Evolutionary conservation across 2,797 vertebrate species (phyloP).

Genomic region (Molossus molossus): DNA sequence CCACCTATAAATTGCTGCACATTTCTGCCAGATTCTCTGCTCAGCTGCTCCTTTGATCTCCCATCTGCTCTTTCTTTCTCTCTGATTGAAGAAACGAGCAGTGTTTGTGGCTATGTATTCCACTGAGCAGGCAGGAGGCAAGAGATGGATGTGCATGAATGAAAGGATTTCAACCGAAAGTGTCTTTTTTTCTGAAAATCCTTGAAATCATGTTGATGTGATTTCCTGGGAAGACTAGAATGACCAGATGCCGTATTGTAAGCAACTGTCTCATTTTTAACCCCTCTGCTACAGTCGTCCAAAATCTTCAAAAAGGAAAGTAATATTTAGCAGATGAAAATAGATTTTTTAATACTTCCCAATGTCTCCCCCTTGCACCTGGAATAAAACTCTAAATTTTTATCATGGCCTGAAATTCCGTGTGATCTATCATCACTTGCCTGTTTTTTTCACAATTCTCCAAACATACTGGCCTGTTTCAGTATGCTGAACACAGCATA

Average conservation of each 20-base stretch:
- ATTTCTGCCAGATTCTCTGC: constrained; percentile 69
- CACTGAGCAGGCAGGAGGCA: constrained; percentile 54
- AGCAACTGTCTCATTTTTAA: constrained; percentile 45
- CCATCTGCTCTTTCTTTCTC: constrained; percentile 74
- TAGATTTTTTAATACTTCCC: not conserved
- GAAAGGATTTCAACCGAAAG: constrained; percentile 62
- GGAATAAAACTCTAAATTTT: constrained; percentile 55
- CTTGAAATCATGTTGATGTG: constrained; percentile 63
- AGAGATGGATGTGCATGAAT: constrained; percentile 52
- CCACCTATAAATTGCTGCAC: constrained; percentile 54
- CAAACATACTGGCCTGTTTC: not conserved
- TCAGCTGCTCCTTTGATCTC: constrained; percentile 71
- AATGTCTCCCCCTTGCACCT: not conserved
- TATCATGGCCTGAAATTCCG: not conserved
- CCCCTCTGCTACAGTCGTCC: not conserved
- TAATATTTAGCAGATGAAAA: constrained; percentile 15
- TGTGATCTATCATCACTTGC: not conserved
- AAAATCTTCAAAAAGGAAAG: not conserved
- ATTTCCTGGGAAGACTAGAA: constrained; percentile 60
- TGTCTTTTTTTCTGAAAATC: constrained; percentile 50
- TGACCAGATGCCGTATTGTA: not conserved
- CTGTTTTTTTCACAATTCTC: not conserved
- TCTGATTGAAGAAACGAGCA: constrained; percentile 65
- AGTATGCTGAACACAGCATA: not conserved
- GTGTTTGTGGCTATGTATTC: constrained; percentile 24